A percentile compares a stretch with the other conserved stretches of the same genome.
Evolutionary conservation across 2,888 invertebrate genomes (phyloP).

Genomic region (Patella depressa): DNA sequence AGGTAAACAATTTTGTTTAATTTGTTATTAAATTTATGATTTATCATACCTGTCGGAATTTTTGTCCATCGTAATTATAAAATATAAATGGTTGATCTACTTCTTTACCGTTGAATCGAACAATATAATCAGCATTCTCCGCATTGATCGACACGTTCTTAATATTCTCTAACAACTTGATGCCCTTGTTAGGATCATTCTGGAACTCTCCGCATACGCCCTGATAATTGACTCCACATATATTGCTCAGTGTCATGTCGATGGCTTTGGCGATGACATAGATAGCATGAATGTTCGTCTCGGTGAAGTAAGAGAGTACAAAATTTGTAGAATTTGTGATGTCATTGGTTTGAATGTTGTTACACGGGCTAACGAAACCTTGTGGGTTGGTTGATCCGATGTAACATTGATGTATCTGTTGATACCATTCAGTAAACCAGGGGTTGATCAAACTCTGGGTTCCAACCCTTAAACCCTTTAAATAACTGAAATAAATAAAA

Average conservation of each 20-base stretch:
- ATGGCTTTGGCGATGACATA: conserved; percentile 58
- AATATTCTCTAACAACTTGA: conserved; percentile 50
- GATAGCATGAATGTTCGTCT: conserved; percentile 52
- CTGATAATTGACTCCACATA: conserved; percentile 54
- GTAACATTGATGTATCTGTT: conserved; percentile 54
- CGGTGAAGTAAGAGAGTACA: conserved; percentile 38
- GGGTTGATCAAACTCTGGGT: conserved; percentile 55
- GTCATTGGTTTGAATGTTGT: conserved; percentile 22
- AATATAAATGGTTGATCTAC: conserved; percentile 42
- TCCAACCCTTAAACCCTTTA: conserved; percentile 41
- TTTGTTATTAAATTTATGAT: no score
- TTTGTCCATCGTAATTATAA: conserved; percentile 40
- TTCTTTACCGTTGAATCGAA: conserved; percentile 30
- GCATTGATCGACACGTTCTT: conserved; percentile 40
- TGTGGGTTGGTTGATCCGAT: conserved; percentile 36
- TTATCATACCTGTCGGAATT: conserved; percentile 24
- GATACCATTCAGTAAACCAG: conserved; percentile 65
- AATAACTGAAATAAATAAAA: conserved; percentile 29
- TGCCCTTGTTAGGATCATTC: conserved; percentile 46
- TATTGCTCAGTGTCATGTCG: conserved; percentile 48
- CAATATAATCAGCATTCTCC: conserved; percentile 30
- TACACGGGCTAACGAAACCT: conserved; percentile 31
- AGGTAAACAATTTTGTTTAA: no score
- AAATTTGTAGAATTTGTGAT: conserved; percentile 46
- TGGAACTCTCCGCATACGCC: conserved; percentile 54